Evolutionary conservation across 1,140 invertebrate species (phyloP).

Genomic region (Papilio dardanus): DNA sequence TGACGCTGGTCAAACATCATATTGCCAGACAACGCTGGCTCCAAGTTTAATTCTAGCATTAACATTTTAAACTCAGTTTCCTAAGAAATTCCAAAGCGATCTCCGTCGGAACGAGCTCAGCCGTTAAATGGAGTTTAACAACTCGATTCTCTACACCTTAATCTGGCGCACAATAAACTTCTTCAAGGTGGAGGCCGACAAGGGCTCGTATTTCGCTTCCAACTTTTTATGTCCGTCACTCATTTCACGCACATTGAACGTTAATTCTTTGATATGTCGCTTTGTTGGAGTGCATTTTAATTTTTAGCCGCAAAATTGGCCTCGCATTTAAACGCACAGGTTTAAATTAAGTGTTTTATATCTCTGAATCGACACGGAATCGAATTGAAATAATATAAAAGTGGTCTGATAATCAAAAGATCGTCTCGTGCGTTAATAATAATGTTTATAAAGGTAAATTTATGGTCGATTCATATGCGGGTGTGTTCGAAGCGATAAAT

Average conservation of each 20-base stretch:
- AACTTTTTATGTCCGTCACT: conserved; percentile 71
- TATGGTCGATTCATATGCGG: conserved; percentile 50
- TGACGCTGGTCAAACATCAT: conserved; percentile 55
- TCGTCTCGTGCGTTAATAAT: conserved; percentile 48
- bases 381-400: conserved; percentile 59
- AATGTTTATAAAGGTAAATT: conserved; percentile 54
- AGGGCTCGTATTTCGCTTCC: conserved; percentile 58
- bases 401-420: conserved; percentile 53
- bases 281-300: conserved; percentile 55
- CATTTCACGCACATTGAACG: conserved; percentile 74
- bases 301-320: conserved; percentile 52
- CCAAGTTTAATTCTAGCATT: conserved; percentile 42
- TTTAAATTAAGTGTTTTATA: conserved; percentile 53
- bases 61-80: conserved; percentile 44
- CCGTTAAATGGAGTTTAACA: conserved; percentile 62
- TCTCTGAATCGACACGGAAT: conserved; percentile 45
- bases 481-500: conserved; percentile 50
- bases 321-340: conserved; percentile 47
- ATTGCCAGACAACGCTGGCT: not conserved
- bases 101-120: conserved; percentile 40
- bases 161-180: conserved; percentile 68
- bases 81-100: not conserved
- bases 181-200: conserved; percentile 62
- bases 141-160: conserved; percentile 73
- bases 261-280: conserved; percentile 68